These are phyloP conservation scores for Tachina lurida DNA, from an alignment of 2,888 invertebrate species.

Conservation along the genomic window DNA sequence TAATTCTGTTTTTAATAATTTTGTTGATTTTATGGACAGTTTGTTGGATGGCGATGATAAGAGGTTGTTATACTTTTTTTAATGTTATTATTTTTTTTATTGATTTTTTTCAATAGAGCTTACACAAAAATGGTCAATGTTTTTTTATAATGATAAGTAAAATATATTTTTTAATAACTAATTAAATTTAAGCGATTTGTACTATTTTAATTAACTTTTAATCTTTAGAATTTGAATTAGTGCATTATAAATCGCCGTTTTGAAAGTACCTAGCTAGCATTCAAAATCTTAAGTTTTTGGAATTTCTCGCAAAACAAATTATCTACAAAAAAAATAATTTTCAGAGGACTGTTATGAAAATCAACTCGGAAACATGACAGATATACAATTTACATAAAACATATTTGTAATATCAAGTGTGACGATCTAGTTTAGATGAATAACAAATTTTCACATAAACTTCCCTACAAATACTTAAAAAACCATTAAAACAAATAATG, in stretches of 20 bases:
- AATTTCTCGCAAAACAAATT: background rate
- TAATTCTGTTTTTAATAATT: conserved; percentile 62
- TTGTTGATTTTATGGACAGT: conserved; percentile 65
- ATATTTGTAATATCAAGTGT: too few relatives aligned
- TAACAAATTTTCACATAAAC: background rate
- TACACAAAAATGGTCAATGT: conserved; percentile 3
- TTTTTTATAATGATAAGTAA: conserved; percentile 2
- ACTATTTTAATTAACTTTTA: background rate
- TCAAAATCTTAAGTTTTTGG: background rate
- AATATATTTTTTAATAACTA: conserved; percentile 5
- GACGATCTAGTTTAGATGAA: too few relatives aligned
- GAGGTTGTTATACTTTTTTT: conserved; percentile 63
- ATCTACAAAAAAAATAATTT: background rate
- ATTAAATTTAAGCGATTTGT: conserved; percentile 11
- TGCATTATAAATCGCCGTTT: background rate
- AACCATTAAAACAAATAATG: background rate
- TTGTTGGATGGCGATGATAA: conserved; percentile 62
- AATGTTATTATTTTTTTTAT: conserved; percentile 46
- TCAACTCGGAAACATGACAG: background rate
- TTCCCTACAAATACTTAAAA: background rate
- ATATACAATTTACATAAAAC: background rate
- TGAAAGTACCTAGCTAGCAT: background rate
- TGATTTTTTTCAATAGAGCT: conserved; percentile 39
- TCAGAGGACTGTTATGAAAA: too few relatives aligned
- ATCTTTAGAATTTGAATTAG: conserved; percentile 6